Base-by-base conservation (phyloP, 2,797 vertebrate species). In the Lacerta bilineata region DNA sequence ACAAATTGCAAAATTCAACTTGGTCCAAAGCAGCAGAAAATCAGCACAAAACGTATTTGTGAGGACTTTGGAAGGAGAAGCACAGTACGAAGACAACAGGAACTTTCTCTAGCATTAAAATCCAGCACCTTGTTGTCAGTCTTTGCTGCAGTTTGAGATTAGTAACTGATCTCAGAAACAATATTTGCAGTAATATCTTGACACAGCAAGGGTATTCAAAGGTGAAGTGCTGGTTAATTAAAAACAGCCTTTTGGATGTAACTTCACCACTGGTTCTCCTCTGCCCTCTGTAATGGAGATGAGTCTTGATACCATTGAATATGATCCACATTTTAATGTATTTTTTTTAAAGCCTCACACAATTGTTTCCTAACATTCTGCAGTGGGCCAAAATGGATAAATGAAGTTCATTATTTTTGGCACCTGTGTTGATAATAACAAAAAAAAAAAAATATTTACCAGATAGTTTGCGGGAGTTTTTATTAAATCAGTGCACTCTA, bases 321-420 rank as follows among this genome's bases (percentile, higher is more conserved):
- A 93, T 90, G 91, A 88, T 39, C 80, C 64, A 93, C 23, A 79
- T 85, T 86, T 89, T 74, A 90, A 87, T 8, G 81, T 93, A 87
- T 91, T 91, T 90, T 55, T 39, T 55, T 29, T 92, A 94, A 94
- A 83, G 4, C 23, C 20, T 8, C 23, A 8, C n/a, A 87, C 74
- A 81, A 80, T 85, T 61, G 43, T 90, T 79, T 93, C 91, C 83
- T 69, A 90, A 93, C 92, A 95, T 89, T 93, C 87, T 82, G 68
- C 90, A 90, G 68, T 29, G 86, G 74, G 80, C 88, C 80, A 90
- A 90, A 90, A 80, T 43, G 92, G 93, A 92, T 93, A 93, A 94
- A 94, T 91, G 50, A 75, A 91, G 88, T 90, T 92, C 87, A 90
- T 96, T 94, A 83, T 90, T 95, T 94, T 94, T 95, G 95, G 93